Evolutionary conservation across 2,888 invertebrate genomes (phyloP), one percentile per base, ranked within the genome.

Genomic region (Drosophila paranaensis): DNA sequence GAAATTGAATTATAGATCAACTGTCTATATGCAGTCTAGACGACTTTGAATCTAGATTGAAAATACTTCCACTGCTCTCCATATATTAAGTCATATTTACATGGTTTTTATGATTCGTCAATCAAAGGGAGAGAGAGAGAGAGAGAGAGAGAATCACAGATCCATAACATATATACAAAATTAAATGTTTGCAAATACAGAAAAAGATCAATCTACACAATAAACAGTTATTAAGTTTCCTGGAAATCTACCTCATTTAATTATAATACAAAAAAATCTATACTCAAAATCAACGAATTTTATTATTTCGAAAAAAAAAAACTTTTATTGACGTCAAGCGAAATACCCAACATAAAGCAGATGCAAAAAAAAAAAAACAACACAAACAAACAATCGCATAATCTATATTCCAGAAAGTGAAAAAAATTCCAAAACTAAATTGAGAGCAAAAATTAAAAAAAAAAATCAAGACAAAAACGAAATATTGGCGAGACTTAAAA

Each of bases 311-410:
- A 45, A 45, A 35, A 35, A 35, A 35, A 10, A 37, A 43, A 14
- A 4, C 14, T 9, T 14, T 35, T 35, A n/a, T 53, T 69, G 69
- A 69, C 71, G 62, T 62, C 48, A 58, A 54, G 30, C 25, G 14
- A 39, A 72, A 72, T 48, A 16, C 20, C 42, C 37, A 50, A 55
- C 13, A 30, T 14, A 58, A 45, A 43, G 25, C 13, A 37, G 14
- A 27, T 50, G 48, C 16, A 48, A 48, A 37, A 14, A 33, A 6
- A 65, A 40, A 33, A 6, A 30, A 30, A 30, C 6, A 30, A 37
- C 3, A 50, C 13, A 11, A 37, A 53, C 3, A 67, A 40, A 54
- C 61, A 58, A 25, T 60, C 53, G 14, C 39, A 54, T 40, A 53
- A 56, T 46, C 2, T 27, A 43, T 57, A 46, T 57, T 46, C 27